Base-by-base conservation (phyloP, 2,888 invertebrate genomes). In the Copidosoma aretas region DNA sequence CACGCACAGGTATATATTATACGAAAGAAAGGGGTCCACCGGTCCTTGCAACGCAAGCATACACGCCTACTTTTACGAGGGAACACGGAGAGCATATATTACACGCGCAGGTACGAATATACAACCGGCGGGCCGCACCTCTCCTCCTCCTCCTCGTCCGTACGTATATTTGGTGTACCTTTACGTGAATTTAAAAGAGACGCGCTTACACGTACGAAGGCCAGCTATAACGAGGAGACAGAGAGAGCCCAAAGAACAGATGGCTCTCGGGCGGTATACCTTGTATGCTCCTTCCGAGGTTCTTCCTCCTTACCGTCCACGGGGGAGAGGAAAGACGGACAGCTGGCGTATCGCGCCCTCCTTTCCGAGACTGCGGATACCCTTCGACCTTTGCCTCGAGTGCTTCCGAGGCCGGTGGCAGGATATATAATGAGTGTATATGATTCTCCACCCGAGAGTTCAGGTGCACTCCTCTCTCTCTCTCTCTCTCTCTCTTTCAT, bases 221-320 rank as follows among this genome's bases (percentile, higher is more conserved):
- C 3, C 54, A 46, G 56, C 24, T 10, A 15, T 32, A 60, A 54
- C 60, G 56, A 60, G 63, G 63, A 59, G 52, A n/a, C n/a, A n/a
- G n/a, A n/a, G 14, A 60, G 49, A 25, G 22, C 24, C 10, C 60
- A 32, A 32, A n/a, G 32, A 15, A 76, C 78, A 78, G 79, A 80
- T 80, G 79, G 76, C 67, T 70, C 70, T 70, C 72, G 77, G 22
- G 21, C 41, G 24, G 4, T 17, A 12, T 17, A 46, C 8, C 8
- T 32, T 46, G 17, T 46, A 12, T 15, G 12, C 43, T 8, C 43
- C 43, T 32, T 32, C 43, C 43, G 43, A 12, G 43, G 43, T 32
- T 32, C 32, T 32, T 32, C 32, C 8, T 32, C n/a, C 14, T 41
- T 41, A 8, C 14, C 14, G 8, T 46, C 12, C 43, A 1, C 43